Base-by-base conservation (phyloP, 1,140 invertebrate species). In the Camponotus floridanus region DNA sequence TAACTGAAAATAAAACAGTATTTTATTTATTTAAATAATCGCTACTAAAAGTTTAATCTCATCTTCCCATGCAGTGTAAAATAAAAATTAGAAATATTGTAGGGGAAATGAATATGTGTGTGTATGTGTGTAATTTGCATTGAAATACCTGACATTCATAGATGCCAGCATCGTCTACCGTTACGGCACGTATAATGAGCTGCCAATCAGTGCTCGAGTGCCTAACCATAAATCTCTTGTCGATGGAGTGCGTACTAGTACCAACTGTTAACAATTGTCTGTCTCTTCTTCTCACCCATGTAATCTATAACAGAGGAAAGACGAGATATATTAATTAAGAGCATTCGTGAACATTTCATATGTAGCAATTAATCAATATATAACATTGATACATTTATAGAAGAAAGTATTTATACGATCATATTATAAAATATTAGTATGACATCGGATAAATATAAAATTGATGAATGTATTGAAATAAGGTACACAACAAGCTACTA, bases 191-290 rank as follows among this genome's bases (percentile, higher is more conserved):
- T 91, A 98, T 97, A 86, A 97, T 96, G 55, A 98, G 94, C 3
- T 96, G 96, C 97, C 97, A 98, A 89, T 98, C 97, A 73, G 96
- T 95, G 80, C 97, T 96, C n/a, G 97, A 96, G 92, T 98, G 97
- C 76, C 97, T 97, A n/a, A 98, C 97, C 92, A 97, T 96, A 93
- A 97, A 97, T 85, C 97, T 95, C 78, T 96, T 96, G 92, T 97
- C 97, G 87, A 97, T 96, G 59, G 96, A 97, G 91, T 97, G 97
- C 2, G 97, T 97, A 26, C 96, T 96, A 21, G 97, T 94, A 13
- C 97, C 97, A 15, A 98, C 97, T 45, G 97, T 98, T 59, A 98
- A 94, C 68, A 98, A 94, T 90, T 97, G 97, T 87, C 97, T 97
- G 92, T 97, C 97, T 88, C 96, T 96, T 88, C 96, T 95, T 55